A percentile compares a stretch with the other conserved stretches of the same genome.
phyloP scores from a whole-genome alignment of 2,888 invertebrate species.

The Scrobipalpa costella region DNA sequence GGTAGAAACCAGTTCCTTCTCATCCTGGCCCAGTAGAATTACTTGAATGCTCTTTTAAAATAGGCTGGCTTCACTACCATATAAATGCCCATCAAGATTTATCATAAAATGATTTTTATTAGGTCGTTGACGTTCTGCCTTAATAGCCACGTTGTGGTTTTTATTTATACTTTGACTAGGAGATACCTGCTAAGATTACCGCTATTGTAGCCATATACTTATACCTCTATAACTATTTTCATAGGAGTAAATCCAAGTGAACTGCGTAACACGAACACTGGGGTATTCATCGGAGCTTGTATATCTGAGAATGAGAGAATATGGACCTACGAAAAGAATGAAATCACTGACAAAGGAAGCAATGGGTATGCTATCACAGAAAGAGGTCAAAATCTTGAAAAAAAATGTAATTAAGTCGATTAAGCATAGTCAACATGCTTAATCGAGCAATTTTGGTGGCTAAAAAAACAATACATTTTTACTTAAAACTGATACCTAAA shows the following conservation, averaged over 20 bases:
- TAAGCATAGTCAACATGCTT: too few species aligned
- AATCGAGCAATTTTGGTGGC: too few species aligned
- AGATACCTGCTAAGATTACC: neutral
- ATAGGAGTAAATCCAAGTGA: conserved; percentile 16
- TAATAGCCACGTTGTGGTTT: too few species aligned
- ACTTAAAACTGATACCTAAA: too few species aligned
- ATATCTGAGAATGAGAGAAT: conserved; percentile 2
- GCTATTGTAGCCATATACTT: neutral
- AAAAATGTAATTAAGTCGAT: too few species aligned
- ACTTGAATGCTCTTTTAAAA: neutral
- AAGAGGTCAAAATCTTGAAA: too few species aligned
- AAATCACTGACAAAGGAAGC: neutral
- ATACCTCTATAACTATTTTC: neutral
- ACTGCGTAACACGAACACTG: conserved; percentile 7
- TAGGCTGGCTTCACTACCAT: neutral
- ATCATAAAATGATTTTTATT: too few species aligned
- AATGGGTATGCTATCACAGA: conserved; percentile 11
- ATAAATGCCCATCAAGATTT: neutral
- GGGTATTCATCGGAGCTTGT: conserved; percentile 11
- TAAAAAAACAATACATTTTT: too few species aligned
- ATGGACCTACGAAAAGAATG: conserved; percentile 16
- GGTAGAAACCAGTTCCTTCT: conserved; percentile 43
- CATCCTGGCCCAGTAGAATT: neutral
- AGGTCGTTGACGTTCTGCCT: too few species aligned
- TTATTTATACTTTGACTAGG: neutral